These are phyloP conservation scores for Polyommatus iphigenia DNA, from an alignment of 2,888 invertebrate species.

Conservation along the genomic window DNA sequence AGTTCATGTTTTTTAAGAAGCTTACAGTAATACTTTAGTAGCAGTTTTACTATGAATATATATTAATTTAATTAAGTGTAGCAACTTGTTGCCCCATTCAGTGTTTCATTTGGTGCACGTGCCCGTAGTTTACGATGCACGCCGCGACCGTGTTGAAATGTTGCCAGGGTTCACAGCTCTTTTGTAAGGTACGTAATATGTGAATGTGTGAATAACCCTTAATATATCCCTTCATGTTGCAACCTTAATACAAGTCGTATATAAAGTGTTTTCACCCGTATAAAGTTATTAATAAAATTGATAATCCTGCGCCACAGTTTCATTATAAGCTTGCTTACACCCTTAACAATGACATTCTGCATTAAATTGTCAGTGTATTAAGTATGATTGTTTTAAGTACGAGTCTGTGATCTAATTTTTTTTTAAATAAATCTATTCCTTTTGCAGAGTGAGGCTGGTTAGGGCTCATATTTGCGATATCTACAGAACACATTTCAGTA, in stretches of 20 bases:
- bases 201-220: slow-evolving; percentile 29
- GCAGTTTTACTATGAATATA: slow-evolving; percentile 3
- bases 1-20: background rate
- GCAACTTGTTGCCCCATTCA: slow-evolving; percentile 27
- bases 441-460: background rate
- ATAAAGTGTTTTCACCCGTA: background rate
- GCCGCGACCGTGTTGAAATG: slow-evolving; percentile 48
- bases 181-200: slow-evolving; percentile 25
- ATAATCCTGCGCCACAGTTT: background rate
- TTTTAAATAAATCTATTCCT: background rate
- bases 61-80: slow-evolving; percentile 13
- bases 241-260: slow-evolving; percentile 3
- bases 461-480: background rate
- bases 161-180: slow-evolving; percentile 48
- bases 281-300: slow-evolving; percentile 4
- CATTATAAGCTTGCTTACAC: background rate
- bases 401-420: no score
- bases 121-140: slow-evolving; percentile 24
- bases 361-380: no score
- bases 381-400: no score
- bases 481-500: background rate
- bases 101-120: slow-evolving; percentile 26
- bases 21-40: background rate
- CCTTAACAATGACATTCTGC: no score
- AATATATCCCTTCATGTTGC: slow-evolving; percentile 14